Evolutionary conservation across 2,888 invertebrate species (phyloP), one percentile per base, ranked within the genome.

Genomic region (Himalopsyche japonica): DNA sequence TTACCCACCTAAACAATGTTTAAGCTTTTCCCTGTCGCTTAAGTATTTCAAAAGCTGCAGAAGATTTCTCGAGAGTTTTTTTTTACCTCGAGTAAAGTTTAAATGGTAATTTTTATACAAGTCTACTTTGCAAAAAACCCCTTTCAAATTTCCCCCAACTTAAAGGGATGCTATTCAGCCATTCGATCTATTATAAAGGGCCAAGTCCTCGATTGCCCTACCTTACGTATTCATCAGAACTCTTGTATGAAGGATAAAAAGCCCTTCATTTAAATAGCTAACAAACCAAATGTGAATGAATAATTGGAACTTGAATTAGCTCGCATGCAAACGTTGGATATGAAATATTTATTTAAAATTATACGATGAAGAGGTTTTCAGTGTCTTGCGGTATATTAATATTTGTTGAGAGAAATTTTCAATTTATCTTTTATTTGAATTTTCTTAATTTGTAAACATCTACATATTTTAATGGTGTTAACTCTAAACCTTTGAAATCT

Each of bases 171-270:
- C 82, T 70, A 79, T 85, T 85, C 82, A 85, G 47, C 82, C 37
- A 82, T 82, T 85, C 80, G 85, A 82, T 85, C 83, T 81, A 80
- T 82, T 80, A 79, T 79, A 82, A 82, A 82, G 43, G 57, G 37
- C 82, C 82, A 77, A 77, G 57, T 78, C 20, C 70, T 49, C 30
- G 83, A 81, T 84, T 81, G 79, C 80, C 81, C 47, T 43, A 49
- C 80, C 82, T 77, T 82, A 78, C 57, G 30, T 82, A 80, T 77
- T 43, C 79, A 57, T 37, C 79, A 32, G 43, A 48, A 84, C 47
- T 84, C 79, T 82, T 84, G 47, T 49, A 48, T 49, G 82, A 37
- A 30, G 49, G 37, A 82, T 76, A 79, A 76, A 84, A 79, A 78
- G 49, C 81, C 81, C 80, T 79, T 30, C 84, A 64, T 78, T 84